Evolutionary conservation across 1,140 invertebrate genomes (phyloP).

Genomic region (Drosophila tropicalis): DNA sequence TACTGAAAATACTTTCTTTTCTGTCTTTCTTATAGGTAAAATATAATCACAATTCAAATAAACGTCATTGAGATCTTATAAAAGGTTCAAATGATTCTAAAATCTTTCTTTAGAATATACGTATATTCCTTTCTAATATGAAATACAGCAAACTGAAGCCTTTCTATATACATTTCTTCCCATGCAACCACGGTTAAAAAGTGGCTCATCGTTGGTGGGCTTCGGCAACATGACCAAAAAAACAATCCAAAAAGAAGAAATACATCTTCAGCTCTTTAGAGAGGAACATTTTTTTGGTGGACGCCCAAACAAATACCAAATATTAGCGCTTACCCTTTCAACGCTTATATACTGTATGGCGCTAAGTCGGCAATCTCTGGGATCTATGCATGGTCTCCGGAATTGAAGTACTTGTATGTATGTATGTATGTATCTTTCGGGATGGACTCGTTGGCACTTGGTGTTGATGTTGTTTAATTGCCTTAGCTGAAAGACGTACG

Average conservation of each 20-base stretch:
- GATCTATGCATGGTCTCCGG: slow-evolving; percentile 10
- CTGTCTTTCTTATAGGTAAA: too few species aligned
- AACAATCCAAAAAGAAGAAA: slow-evolving; percentile 2
- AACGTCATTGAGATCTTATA: too few species aligned
- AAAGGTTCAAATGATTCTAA: too few species aligned
- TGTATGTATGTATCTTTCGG: not conserved
- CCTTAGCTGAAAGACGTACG: slow-evolving; percentile 71
- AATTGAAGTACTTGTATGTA: not conserved
- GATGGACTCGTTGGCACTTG: slow-evolving; percentile 40
- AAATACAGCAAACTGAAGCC: not conserved
- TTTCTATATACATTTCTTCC: too few species aligned
- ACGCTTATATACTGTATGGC: slow-evolving; percentile 30
- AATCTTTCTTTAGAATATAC: too few species aligned
- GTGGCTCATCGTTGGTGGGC: slow-evolving; percentile 48
- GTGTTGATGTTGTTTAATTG: slow-evolving; percentile 77
- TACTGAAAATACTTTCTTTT: too few species aligned
- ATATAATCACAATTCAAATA: too few species aligned
- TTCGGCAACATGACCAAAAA: not conserved
- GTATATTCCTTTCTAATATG: too few species aligned
- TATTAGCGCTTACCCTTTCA: slow-evolving; percentile 74
- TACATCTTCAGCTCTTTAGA: slow-evolving; percentile 5
- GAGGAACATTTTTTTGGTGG: slow-evolving; percentile 25
- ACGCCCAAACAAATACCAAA: slow-evolving; percentile 77
- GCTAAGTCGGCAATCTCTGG: slow-evolving; percentile 32
- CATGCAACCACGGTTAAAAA: not conserved